phyloP scores from a whole-genome alignment of 2,797 vertebrate genomes.

The Rhyacichthys aspro region DNA sequence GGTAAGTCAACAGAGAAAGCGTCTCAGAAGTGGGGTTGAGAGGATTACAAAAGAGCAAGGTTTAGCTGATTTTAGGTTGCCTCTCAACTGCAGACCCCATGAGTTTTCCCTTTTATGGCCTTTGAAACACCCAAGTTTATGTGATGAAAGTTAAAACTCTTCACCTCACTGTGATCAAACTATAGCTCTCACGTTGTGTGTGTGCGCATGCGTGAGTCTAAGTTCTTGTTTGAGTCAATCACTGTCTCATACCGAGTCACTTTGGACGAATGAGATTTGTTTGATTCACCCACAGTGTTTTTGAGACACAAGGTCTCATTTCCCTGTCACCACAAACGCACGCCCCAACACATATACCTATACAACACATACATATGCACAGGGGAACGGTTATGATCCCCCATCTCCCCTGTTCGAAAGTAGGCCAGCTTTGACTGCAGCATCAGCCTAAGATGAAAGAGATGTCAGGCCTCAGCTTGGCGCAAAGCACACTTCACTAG shows the following conservation, averaged over 20 bases:
- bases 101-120: slow-evolving; percentile 57
- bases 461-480: slow-evolving; percentile 71
- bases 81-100: slow-evolving; percentile 61
- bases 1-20: slow-evolving; percentile 47
- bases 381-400: slow-evolving; percentile 72
- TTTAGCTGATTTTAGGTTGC: slow-evolving; percentile 65
- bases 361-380: slow-evolving; percentile 45
- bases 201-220: slow-evolving; percentile 13
- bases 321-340: slow-evolving; percentile 68
- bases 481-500: slow-evolving; percentile 68
- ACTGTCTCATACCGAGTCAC: slow-evolving; percentile 71
- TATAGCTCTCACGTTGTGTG: slow-evolving; percentile 42
- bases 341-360: slow-evolving; percentile 17
- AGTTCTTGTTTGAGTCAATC: slow-evolving; percentile 65
- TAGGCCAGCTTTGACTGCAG: slow-evolving; percentile 79
- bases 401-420: slow-evolving; percentile 72
- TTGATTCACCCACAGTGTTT: slow-evolving; percentile 70
- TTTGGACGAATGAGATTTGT: slow-evolving; percentile 72
- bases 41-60: slow-evolving; percentile 61
- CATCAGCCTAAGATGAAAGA: slow-evolving; percentile 74
- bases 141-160: slow-evolving; percentile 66
- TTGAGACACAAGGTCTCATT: slow-evolving; percentile 70
- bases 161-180: slow-evolving; percentile 62
- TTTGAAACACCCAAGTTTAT: slow-evolving; percentile 67
- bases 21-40: slow-evolving; percentile 51